Base-by-base conservation (phyloP, 2,888 invertebrate genomes). In the Seira ritae region DNA sequence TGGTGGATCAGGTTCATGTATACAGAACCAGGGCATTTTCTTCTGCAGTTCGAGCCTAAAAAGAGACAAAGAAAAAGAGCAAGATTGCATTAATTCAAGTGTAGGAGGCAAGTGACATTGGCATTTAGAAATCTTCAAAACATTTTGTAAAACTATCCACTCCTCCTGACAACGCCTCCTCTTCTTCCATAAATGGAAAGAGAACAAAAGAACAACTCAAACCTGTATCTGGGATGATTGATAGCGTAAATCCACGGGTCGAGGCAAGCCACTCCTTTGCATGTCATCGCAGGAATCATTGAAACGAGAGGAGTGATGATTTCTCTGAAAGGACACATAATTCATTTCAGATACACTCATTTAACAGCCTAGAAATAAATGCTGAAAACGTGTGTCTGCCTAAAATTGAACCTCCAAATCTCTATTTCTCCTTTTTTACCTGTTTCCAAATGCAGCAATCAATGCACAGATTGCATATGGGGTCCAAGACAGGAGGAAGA, bases 201-300 rank as follows among this genome's bases (percentile, higher is more conserved):
- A n/a, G n/a, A n/a, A n/a, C n/a, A n/a, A n/a, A n/a, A n/a, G n/a
- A n/a, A n/a, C 15, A 46, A 23, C 17, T 50, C 62, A 86, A 90
- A 94, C 95, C 96, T 94, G 92, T 95, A 95, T 92, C 93, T 95
- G 3, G 97, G 97, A 92, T 97, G 97, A 90, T 96, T 97, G 88
- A 96, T 96, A 2, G 96, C 96, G 89, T 96, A 97, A 0, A 96
- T 94, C 92, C 96, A 96, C 0, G 97, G 97, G 91, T 97, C 97
- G 90, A 97, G 94, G 91, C 97, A 97, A 0, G 97, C 97, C 0
- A 97, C 97, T 74, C 94, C 92, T 92, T 97, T 97, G 90, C 96
- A 96, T 42, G 96, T 93, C 85, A 95, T 94, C 0, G 96, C 96
- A 2, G 96, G 96, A 88, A 96, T 94, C 96, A 96, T 96, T 0